Percentiles rank a stretch among this genome's conserved stretches.
phyloP scores from a whole-genome alignment of 2,113 vertebrate genomes.

The Otis tarda region DNA sequence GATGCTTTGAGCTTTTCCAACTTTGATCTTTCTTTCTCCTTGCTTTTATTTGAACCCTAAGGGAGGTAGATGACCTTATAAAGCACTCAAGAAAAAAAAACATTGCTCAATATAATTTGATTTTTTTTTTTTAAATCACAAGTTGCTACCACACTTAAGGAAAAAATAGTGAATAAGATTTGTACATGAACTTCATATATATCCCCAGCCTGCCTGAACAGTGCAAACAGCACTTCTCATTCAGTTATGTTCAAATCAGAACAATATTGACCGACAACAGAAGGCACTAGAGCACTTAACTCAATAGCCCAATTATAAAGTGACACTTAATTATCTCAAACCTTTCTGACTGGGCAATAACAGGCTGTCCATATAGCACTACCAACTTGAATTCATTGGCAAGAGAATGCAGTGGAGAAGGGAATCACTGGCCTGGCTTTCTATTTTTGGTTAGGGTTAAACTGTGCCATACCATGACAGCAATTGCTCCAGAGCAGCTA shows the following conservation, averaged over 20 bases:
- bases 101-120: neutral
- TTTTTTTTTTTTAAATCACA: neutral
- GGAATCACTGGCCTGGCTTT: neutral
- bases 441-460: neutral
- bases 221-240: neutral
- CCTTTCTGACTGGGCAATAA: neutral
- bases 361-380: neutral
- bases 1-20: conserved; percentile 30
- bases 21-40: conserved; percentile 45
- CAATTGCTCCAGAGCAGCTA: neutral
- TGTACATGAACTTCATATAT: neutral
- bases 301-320: neutral
- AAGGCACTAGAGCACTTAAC: neutral
- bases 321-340: neutral
- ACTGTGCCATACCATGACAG: neutral
- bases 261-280: neutral
- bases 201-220: neutral
- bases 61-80: neutral
- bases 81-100: neutral
- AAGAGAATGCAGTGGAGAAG: neutral
- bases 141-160: neutral
- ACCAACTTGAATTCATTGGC: neutral
- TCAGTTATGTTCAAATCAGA: neutral
- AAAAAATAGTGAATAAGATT: neutral
- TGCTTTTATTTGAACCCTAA: conserved; percentile 29